Base-by-base conservation (phyloP, 2,113 vertebrate genomes). In the Brienomyrus longianalis region DNA sequence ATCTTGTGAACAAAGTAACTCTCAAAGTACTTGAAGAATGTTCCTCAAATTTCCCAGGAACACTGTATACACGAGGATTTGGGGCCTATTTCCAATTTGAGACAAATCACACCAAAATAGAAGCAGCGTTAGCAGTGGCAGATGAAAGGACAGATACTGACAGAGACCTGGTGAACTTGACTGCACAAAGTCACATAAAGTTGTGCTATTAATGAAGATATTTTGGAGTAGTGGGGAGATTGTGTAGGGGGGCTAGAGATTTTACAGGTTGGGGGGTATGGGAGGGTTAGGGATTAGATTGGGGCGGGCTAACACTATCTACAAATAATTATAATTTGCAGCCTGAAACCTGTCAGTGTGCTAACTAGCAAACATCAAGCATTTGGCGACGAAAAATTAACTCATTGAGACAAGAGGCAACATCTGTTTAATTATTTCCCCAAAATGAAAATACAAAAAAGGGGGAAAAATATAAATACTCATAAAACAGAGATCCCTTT, bases 401-500 rank as follows among this genome's bases (percentile, higher is more conserved):
- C 83, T 23, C 83, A 84, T 6, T 51, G 48, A 89, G 23, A 35
- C 50, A 21, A 54, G 45, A 54, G 47, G 35, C 62, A 80, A 48
- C 87, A 88, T 45, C 54, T 62, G 52, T 88, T 45, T 84, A 84
- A 23, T 84, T 48, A 84, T 84, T n/a, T 48, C 21, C 39, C 83
- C 39, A 84, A 84, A 84, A 84, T 21, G 8, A 47, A 48, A 84
- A 84, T 84, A 45, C 83, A 84, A 84, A 84, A 84, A 23, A 84
- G 19, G 45, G 43, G 43, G 83, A 89, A 94, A 95, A 94, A 92
- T 88, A 95, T 95, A 92, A 93, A 95, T 95, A 94, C 92, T 93
- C 62, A 94, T 92, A 95, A 94, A 94, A 93, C 66, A 66, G 92
- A 94, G 89, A 92, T 93, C 70, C 86, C 91, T 88, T 87, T 92